Base-by-base conservation (phyloP, 2,113 vertebrate genomes). In the Ariopsis seemanni region DNA sequence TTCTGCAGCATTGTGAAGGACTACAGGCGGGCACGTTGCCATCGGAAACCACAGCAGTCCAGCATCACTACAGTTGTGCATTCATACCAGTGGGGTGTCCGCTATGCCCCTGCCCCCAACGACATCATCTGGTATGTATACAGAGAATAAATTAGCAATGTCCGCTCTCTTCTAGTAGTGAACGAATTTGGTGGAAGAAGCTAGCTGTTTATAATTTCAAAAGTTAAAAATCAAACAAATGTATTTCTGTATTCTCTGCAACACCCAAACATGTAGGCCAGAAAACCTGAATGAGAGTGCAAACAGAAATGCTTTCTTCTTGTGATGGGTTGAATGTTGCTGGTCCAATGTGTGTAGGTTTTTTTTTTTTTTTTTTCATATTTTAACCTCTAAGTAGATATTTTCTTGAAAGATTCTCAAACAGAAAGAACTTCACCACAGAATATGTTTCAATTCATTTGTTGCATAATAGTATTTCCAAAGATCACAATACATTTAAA, bases 91-190 rank as follows among this genome's bases (percentile, higher is more conserved):
- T 99, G 98, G 98, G 94, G 94, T 0, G 87, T 99, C 69, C 7
- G 75, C 90, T 96, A 96, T 11, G 98, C 98, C 48, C 96, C 98
- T 9, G 96, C 97, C 75, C 98, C 98, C 86, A 98, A 92, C 69
- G 97, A 99, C 92, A 97, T 99, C 86, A 97, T 99, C 92, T 99
- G 98, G 98, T 99, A 92, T 96, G 95, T 91, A 89, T 69, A 30
- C 42, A 20, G 22, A 57, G 50, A 67, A 67, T 55, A 17, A 50
- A 20, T 52, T n/a, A 10, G 9, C 62, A 4, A 27, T 67, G n/a
- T 42, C 5, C 65, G 57, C 6, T 27, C 14, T 85, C 6, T 50
- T 52, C 9, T 22, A 22, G 71, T 5, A 50, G 71, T 50, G 2
- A 74, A 22, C 4, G 1, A 42, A 50, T 22, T 20, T 50, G 71